A percentile compares a stretch with the other conserved stretches of the same genome.
phyloP scores from a whole-genome alignment of 2,888 invertebrate genomes.

The Mycalesis mineus region DNA sequence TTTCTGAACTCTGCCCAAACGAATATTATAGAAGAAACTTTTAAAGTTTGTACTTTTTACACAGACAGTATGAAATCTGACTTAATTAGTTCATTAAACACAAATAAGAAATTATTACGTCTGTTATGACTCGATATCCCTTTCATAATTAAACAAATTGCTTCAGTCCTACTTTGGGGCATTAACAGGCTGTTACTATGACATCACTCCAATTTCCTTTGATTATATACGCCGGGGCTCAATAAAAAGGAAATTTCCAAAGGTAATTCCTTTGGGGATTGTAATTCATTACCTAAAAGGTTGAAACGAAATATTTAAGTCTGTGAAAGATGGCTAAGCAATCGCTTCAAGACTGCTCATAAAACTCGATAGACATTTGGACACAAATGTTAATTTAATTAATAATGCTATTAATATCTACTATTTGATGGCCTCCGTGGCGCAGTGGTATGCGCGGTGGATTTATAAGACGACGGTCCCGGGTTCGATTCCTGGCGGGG shows the following conservation, averaged over 20 bases:
- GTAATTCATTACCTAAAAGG: neutral
- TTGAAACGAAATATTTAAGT: neutral
- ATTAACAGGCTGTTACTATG: neutral
- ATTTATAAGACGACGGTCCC: too few species aligned
- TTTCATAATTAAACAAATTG: conserved; percentile 8
- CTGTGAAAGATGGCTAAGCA: neutral
- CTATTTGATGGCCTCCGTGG: too few species aligned
- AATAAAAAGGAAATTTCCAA: neutral
- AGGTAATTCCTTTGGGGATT: neutral
- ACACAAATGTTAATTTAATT: too few species aligned
- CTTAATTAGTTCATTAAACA: conserved; percentile 1
- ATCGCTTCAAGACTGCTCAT: too few species aligned
- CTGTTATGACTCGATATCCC: neutral
- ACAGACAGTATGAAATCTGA: neutral
- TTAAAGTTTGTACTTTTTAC: too few species aligned
- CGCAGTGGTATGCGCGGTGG: too few species aligned
- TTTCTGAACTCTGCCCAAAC: too few species aligned
- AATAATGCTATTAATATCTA: too few species aligned
- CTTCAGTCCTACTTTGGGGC: neutral
- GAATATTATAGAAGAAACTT: too few species aligned
- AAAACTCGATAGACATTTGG: too few species aligned
- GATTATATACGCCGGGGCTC: neutral
- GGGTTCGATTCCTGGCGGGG: too few species aligned
- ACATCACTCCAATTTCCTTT: conserved; percentile 1
- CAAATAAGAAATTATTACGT: neutral